Conservation (phyloP, 2,113 vertebrate species). For the Fulica atra region DNA sequence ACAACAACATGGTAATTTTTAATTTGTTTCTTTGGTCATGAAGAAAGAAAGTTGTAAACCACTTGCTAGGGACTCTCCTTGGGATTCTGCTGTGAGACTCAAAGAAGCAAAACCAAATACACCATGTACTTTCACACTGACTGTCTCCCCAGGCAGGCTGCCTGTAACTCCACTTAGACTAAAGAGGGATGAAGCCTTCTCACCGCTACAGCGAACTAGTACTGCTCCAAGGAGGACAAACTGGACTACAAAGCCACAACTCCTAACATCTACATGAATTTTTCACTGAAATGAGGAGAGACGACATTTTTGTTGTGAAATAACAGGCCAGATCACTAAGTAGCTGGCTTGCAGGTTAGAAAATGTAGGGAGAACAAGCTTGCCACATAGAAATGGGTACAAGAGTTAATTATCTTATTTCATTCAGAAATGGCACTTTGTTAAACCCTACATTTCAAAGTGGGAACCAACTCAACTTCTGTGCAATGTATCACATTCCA, state of each 20-base stretch:
- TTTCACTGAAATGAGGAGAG: not conserved
- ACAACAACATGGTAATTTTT: not conserved
- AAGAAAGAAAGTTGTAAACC: not conserved
- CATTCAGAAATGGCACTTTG: not conserved
- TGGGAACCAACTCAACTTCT: not conserved
- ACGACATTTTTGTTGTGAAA: not conserved
- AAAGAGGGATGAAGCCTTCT: not conserved
- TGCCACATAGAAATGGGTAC: not conserved
- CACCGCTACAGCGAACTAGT: not conserved
- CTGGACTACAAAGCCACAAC: not conserved
- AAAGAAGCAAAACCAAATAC: not conserved
- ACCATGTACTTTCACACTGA: not conserved
- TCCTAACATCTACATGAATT: not conserved
- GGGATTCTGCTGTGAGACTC: not conserved
- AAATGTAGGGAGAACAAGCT: not conserved
- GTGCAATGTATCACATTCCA: not conserved
- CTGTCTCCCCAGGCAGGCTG: not conserved
- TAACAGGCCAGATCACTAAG: not conserved
- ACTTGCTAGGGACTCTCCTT: not conserved
- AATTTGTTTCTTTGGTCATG: not conserved
- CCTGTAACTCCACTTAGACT: not conserved
- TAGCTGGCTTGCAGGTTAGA: not conserved
- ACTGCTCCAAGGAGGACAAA: not conserved
- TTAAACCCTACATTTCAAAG: not conserved
- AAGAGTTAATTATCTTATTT: not conserved